Evolutionary conservation across 2,888 invertebrate genomes (phyloP), one percentile per base, ranked within the genome.

Genomic region (Teleogryllus oceanicus): DNA sequence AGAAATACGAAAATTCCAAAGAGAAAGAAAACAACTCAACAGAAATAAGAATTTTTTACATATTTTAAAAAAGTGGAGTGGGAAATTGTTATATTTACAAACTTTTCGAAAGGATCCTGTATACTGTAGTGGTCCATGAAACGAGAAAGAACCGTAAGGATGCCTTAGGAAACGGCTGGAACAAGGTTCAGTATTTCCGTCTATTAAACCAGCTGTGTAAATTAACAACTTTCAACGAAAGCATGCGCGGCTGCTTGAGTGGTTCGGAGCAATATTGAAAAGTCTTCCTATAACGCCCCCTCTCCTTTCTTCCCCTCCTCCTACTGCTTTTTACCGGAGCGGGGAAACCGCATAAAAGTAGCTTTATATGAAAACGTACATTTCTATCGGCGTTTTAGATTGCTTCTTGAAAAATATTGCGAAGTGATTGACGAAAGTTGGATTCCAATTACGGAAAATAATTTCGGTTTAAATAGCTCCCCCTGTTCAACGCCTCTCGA

Each of bases 351-450:
- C 62, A 62, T 62, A 62, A 62, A 62, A 62, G 62, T 62, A 62
- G 62, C 62, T 62, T 62, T 62, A 62, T n/a, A 76, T 76, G 79
- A 76, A 79, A 79, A 21, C 75, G 76, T 79, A 24, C 79, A 79
- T 76, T 75, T 51, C 76, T 20, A 76, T 79, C 79, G 79, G 76
- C 50, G 75, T 78, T 78, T 62, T 21, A 50, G 37, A 50, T 50
- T 50, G 51, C 78, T 51, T 79, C 79, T 79, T 79, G 76, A 79
- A 79, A 79, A 79, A 75, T 51, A 79, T 76, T 62, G 62, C 62
- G 62, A 62, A 62, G 62, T 62, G 62, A 62, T 62, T 62, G 62
- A 62, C 62, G n/a, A 62, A 62, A 62, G 62, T 62, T 62, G 62
- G 62, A 62, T 62, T 62, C 62, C 62, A 62, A 62, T 62, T 62